phyloP scores from a whole-genome alignment of 2,797 vertebrate species.

The Tiaroga cobitis region DNA sequence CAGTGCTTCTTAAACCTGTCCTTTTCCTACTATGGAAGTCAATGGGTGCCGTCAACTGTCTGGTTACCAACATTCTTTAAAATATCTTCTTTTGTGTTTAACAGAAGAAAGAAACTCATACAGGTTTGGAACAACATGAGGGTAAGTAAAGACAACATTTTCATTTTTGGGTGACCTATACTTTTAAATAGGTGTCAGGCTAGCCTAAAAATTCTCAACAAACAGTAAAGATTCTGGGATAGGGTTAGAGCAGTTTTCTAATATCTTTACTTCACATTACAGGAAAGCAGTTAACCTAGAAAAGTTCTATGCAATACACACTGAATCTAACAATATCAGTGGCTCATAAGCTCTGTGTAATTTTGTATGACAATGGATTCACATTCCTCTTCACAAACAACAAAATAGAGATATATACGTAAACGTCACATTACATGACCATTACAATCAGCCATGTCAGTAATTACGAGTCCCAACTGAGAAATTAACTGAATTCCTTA shows the following conservation, averaged over 20 bases:
- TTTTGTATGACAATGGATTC: neutral
- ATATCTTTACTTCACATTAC: neutral
- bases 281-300: neutral
- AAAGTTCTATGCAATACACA: neutral
- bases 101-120: too few relatives aligned
- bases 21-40: too few relatives aligned
- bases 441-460: conserved; percentile 10
- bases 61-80: too few relatives aligned
- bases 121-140: too few relatives aligned
- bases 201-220: neutral
- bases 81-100: too few relatives aligned
- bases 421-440: neutral
- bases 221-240: neutral
- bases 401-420: conserved; percentile 10
- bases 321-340: neutral
- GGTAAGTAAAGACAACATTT: too few relatives aligned
- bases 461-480: conserved; percentile 13
- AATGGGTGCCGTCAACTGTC: too few relatives aligned
- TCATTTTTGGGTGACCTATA: too few relatives aligned
- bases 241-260: neutral
- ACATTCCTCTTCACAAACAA: neutral
- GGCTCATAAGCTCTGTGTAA: conserved; percentile 1
- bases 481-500: conserved; percentile 18
- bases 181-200: neutral
- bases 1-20: too few relatives aligned